A percentile compares a stretch with the other conserved stretches of the same genome.
Evolutionary conservation across 1,140 invertebrate genomes (phyloP).

Genomic region (Contarinia nasturtii): DNA sequence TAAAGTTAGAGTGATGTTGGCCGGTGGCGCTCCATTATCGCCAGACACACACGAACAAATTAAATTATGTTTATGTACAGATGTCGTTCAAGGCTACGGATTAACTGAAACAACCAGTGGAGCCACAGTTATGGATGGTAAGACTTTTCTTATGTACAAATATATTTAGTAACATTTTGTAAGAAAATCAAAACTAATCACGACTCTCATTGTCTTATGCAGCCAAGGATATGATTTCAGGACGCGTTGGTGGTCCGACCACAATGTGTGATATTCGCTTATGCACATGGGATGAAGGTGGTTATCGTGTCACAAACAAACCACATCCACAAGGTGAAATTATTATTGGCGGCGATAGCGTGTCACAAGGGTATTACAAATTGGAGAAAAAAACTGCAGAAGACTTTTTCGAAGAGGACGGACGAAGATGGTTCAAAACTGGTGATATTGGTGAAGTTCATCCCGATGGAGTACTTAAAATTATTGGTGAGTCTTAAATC

Average conservation of each 20-base stretch:
- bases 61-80: conserved; percentile 78
- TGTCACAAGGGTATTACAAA: conserved; percentile 89
- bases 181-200: too few species aligned
- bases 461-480: conserved; percentile 81
- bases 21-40: conserved; percentile 88
- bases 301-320: conserved; percentile 75
- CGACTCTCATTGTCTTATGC: neutral
- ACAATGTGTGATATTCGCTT: conserved; percentile 71
- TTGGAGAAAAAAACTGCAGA: conserved; percentile 73
- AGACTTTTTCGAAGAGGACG: conserved; percentile 71
- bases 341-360: conserved; percentile 75
- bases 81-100: conserved; percentile 88
- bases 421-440: conserved; percentile 78
- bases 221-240: conserved; percentile 27
- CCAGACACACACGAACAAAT: conserved; percentile 90
- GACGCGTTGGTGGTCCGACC: conserved; percentile 78
- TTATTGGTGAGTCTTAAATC: conserved; percentile 58
- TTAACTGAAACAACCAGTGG: conserved; percentile 92
- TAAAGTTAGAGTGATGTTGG: conserved; percentile 63
- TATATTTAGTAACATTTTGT: neutral
- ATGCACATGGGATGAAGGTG: conserved; percentile 89
- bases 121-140: conserved; percentile 73
- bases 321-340: conserved; percentile 86
- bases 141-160: conserved; percentile 13
- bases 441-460: conserved; percentile 94